Conservation (phyloP, 2,797 vertebrate genomes). For the Loriculus beryllinus region DNA sequence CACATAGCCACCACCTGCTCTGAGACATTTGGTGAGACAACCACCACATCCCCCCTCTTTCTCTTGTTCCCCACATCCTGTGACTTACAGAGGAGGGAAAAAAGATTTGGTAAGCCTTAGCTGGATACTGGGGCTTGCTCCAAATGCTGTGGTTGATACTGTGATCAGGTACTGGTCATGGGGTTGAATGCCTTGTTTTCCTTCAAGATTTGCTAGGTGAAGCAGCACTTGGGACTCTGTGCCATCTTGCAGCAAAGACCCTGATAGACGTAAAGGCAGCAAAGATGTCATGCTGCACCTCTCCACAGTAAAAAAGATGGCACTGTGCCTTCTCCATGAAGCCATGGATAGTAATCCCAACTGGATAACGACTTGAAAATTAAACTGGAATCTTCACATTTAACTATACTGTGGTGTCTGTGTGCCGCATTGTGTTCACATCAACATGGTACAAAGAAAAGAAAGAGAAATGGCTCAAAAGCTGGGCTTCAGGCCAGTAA, state of each 20-base stretch:
- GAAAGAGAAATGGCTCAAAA: constrained; percentile 4
- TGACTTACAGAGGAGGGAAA: not conserved
- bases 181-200: not conserved
- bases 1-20: not conserved
- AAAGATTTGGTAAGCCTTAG: not conserved
- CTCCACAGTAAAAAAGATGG: not conserved
- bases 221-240: not conserved
- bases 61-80: not conserved
- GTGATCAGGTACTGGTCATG: not conserved
- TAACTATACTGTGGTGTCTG: not conserved
- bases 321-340: not conserved
- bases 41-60: not conserved
- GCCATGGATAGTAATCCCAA: not conserved
- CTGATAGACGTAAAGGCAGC: not conserved
- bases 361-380: not conserved
- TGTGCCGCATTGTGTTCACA: not conserved
- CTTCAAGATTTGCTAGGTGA: not conserved
- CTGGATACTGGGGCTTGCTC: not conserved
- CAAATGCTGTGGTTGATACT: not conserved
- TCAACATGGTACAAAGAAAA: not conserved
- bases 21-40: not conserved
- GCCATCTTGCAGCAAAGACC: not conserved
- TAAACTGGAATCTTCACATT: not conserved
- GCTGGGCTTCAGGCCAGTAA: constrained; percentile 1
- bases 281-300: not conserved